Base-by-base conservation (phyloP, 2,888 invertebrate species). In the Urechis unicinctus region DNA sequence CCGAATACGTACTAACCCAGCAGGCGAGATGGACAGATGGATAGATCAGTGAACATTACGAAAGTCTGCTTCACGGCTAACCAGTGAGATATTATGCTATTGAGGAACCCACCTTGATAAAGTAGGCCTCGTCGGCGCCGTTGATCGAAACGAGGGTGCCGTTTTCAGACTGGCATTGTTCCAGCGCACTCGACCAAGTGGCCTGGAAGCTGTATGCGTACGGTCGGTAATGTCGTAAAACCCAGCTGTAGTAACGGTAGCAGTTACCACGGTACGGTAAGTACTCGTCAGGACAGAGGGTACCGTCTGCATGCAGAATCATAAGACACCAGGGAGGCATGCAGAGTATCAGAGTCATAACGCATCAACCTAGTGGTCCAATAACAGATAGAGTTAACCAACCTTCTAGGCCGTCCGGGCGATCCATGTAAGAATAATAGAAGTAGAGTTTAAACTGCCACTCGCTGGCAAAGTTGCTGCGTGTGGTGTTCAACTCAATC, bases 361-460 rank as follows among this genome's bases (percentile, higher is more conserved):
- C n/a, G n/a, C n/a, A n/a, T n/a, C n/a, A n/a, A n/a, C n/a, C n/a
- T n/a, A n/a, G n/a, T n/a, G n/a, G n/a, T n/a, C n/a, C n/a, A n/a
- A n/a, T n/a, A n/a, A n/a, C n/a, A n/a, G n/a, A n/a, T n/a, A n/a
- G n/a, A n/a, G n/a, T n/a, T 13, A 24, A 24, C 45, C 45, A 17
- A 25, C 6, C 6, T 28, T 48, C 26, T 9, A n/a, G n/a, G 36
- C 21, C 50, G 6, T 13, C 31, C 9, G 50, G 50, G 29, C 21
- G 36, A 36, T 6, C 4, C 50, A 50, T 50, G 21, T 31, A 31
- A 6, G n/a, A 13, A 36, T 22, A 31, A 29, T 55, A 41, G 31
- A 53, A n/a, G 1, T 50, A 36, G 17, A 62, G 13, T 48, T 62
- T 62, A 51, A 62, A 62, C 36, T 62, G 55, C 62, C 62, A 62